phyloP scores from a whole-genome alignment of 1,140 invertebrate species.

The Diabrotica undecimpunctata region DNA sequence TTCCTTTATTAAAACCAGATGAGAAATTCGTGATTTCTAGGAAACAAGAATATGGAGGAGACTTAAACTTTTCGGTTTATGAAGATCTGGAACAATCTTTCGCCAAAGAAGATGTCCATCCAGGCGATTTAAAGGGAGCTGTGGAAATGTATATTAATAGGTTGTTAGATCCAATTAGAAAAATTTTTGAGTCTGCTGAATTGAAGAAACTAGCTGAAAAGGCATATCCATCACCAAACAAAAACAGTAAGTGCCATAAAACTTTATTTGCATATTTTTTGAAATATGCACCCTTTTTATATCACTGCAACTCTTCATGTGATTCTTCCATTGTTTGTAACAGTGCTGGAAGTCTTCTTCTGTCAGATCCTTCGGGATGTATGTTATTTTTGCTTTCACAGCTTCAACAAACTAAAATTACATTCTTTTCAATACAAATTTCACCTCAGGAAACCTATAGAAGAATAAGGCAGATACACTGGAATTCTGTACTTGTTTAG shows the following conservation, averaged over 20 bases:
- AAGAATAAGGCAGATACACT: no score
- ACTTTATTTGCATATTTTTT: no score
- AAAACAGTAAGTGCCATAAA: conserved; percentile 51
- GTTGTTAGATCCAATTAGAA: conserved; percentile 85
- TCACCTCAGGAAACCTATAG: no score
- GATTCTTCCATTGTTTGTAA: no score
- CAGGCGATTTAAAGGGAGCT: conserved; percentile 85
- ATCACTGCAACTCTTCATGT: no score
- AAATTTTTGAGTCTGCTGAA: conserved; percentile 78
- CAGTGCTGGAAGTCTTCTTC: no score
- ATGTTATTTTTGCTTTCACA: no score
- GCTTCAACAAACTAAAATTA: no score
- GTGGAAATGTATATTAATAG: conserved; percentile 83
- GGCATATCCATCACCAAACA: conserved; percentile 77
- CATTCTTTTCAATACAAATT: no score
- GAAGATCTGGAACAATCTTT: conserved; percentile 75
- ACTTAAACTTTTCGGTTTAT: conserved; percentile 69
- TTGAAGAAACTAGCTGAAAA: conserved; percentile 61
- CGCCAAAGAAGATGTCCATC: conserved; percentile 80
- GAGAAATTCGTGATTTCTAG: conserved; percentile 62
- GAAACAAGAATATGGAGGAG: conserved; percentile 67
- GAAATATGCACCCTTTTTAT: no score
- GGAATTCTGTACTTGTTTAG: no score
- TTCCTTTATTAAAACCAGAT: conserved; percentile 71
- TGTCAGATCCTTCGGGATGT: no score